phyloP scores from a whole-genome alignment of 2,888 invertebrate genomes.

The Drosophila macrospina region DNA sequence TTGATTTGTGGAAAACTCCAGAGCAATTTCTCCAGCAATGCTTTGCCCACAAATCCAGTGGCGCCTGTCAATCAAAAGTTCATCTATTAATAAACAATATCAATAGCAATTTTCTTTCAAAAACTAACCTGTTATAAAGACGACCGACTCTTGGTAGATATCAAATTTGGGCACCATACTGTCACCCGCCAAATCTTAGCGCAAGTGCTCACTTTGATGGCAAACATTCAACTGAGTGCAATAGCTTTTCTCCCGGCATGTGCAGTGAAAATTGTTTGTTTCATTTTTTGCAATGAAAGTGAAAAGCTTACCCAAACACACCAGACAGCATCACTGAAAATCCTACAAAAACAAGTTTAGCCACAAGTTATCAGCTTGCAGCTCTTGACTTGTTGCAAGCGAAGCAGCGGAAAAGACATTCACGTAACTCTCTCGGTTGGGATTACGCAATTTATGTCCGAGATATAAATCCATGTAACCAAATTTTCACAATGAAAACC shows the following conservation, averaged over 20 bases:
- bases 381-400: constrained; percentile 20
- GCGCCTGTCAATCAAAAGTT: constrained; percentile 87
- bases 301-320: constrained; percentile 52
- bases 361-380: constrained; percentile 25
- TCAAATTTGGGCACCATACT: constrained; percentile 44
- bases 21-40: constrained; percentile 95
- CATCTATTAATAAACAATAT: not conserved
- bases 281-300: constrained; percentile 61
- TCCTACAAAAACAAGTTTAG: constrained; percentile 72
- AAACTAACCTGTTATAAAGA: constrained; percentile 81
- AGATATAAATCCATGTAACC: not conserved
- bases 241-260: constrained; percentile 29
- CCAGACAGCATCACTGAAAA: constrained; percentile 18
- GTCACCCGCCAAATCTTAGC: constrained; percentile 24
- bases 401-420: constrained; percentile 32
- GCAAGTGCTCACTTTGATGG: constrained; percentile 57
- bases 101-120: not conserved
- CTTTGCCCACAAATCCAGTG: constrained; percentile 97
- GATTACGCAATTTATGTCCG: constrained; percentile 19
- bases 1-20: constrained; percentile 92
- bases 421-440: constrained; percentile 43
- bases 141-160: constrained; percentile 77
- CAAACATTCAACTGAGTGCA: constrained; percentile 59
- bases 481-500: not conserved
- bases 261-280: constrained; percentile 11